phyloP scores from a whole-genome alignment of 2,888 invertebrate species.

The Andrena minutula region DNA sequence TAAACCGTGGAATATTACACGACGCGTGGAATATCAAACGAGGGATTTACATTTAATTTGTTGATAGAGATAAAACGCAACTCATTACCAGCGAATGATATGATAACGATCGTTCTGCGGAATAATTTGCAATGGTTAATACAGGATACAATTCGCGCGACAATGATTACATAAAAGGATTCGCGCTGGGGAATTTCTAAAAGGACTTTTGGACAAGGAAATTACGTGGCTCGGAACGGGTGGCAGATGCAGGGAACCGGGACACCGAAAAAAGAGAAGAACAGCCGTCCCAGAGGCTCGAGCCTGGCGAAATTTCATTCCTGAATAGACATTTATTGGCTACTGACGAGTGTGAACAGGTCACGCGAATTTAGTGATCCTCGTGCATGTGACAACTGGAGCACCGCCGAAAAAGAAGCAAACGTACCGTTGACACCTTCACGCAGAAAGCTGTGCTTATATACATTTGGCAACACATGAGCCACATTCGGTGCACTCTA shows the following conservation, averaged over 20 bases:
- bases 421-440: not conserved
- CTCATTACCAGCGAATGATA: not conserved
- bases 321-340: constrained; percentile 57
- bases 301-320: constrained; percentile 59
- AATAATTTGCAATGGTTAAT: not conserved
- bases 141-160: not conserved
- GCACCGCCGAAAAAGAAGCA: not conserved
- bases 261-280: constrained; percentile 14
- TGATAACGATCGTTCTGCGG: not conserved
- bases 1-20: constrained; percentile 3
- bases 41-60: not conserved
- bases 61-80: not conserved
- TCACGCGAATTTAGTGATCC: constrained; percentile 33
- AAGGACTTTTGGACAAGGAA: not conserved
- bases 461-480: no score
- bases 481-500: no score
- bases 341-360: constrained; percentile 34
- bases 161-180: not conserved
- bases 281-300: constrained; percentile 29
- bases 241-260: constrained; percentile 26
- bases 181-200: constrained; percentile 1
- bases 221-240: not conserved
- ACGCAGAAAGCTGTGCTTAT: not conserved
- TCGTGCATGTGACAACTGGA: constrained; percentile 5
- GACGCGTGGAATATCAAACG: not conserved